Base-by-base conservation (phyloP, 1,140 invertebrate species). In the Calephelis nemesis region DNA sequence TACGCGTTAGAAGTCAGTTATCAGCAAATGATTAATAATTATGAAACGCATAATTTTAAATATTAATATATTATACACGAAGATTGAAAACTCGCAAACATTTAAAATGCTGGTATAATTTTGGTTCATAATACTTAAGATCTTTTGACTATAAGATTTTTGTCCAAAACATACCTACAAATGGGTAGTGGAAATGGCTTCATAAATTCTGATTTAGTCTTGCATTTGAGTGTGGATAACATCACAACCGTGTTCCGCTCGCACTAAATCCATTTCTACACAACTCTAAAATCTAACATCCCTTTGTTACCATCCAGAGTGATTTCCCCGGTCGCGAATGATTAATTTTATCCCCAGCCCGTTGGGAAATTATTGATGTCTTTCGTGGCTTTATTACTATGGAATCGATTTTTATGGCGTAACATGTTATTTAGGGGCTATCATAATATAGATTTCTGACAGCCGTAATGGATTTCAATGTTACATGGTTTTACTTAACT, bases 321-420 rank as follows among this genome's bases (percentile, higher is more conserved):
- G 52, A 54, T 54, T 54, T 54, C 52, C 52, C 52, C 52, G 52
- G 52, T 54, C 52, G 52, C 52, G 52, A 54, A 54, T 54, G 52
- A 54, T 54, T 30, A 54, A 54, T 54, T 54, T 54, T 54, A 54
- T 54, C n/a, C 52, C 52, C 19, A 15, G 19, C 52, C 52, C 52
- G 52, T 54, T 54, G 15, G 52, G 52, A 54, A 54, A 54, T 54
- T 54, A 54, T 54, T 54, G 52, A 54, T 54, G 52, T 54, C 52
- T 54, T 54, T 30, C 10, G 19, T 54, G 10, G 52, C 52, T 15
- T 30, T 54, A 15, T 54, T 54, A 54, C 19, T 54, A 54, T 10
- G 15, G 19, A 54, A 54, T 54, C 52, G 52, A 54, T 54, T 52
- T 54, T 54, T 45, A 54, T 30, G 19, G 15, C 19, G 19, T 9